phyloP scores from a whole-genome alignment of 2,113 vertebrate species.

The Polypterus senegalus region DNA sequence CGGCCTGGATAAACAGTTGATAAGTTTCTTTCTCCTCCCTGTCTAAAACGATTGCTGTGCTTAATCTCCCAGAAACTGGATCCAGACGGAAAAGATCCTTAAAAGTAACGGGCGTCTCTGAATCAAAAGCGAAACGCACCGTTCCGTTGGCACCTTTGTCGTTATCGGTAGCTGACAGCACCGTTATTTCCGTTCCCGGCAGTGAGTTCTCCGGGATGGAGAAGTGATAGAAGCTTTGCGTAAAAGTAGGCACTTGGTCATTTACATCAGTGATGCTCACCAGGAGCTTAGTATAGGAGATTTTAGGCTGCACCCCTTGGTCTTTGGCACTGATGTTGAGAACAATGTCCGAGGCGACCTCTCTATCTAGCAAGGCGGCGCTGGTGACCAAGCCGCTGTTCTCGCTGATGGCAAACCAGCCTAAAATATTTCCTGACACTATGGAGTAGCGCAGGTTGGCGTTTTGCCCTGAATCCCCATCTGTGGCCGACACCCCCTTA shows the following conservation, averaged over 20 bases:
- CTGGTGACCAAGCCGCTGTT: conserved; percentile 91
- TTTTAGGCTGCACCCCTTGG: conserved; percentile 84
- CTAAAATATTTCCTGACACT: conserved; percentile 81
- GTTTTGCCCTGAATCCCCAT: conserved; percentile 88
- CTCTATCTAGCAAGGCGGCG: conserved; percentile 60
- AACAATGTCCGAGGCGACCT: conserved; percentile 70
- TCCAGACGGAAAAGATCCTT: conserved; percentile 71
- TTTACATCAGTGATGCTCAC: conserved; percentile 85
- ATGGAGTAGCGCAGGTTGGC: conserved; percentile 90
- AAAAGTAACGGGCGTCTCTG: conserved; percentile 49
- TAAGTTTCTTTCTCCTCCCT: conserved; percentile 72
- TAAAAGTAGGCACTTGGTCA: conserved; percentile 75
- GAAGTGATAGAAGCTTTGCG: conserved; percentile 57
- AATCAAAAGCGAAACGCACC: conserved; percentile 71
- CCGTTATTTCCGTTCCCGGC: conserved; percentile 65
- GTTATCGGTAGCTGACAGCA: conserved; percentile 70
- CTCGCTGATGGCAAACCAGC: conserved; percentile 90
- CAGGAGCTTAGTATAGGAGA: conserved; percentile 77
- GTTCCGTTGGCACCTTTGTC: conserved; percentile 90
- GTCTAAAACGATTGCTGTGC: conserved; percentile 64
- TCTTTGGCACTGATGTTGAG: conserved; percentile 91
- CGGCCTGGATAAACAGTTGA: conserved; percentile 63
- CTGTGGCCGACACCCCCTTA: conserved; percentile 83
- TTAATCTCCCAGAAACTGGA: conserved; percentile 61
- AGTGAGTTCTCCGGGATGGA: conserved; percentile 71